These are phyloP conservation scores for Scolopax bukidnonensis DNA, from an alignment of 2,797 vertebrate genomes.

Conservation along the genomic window DNA sequence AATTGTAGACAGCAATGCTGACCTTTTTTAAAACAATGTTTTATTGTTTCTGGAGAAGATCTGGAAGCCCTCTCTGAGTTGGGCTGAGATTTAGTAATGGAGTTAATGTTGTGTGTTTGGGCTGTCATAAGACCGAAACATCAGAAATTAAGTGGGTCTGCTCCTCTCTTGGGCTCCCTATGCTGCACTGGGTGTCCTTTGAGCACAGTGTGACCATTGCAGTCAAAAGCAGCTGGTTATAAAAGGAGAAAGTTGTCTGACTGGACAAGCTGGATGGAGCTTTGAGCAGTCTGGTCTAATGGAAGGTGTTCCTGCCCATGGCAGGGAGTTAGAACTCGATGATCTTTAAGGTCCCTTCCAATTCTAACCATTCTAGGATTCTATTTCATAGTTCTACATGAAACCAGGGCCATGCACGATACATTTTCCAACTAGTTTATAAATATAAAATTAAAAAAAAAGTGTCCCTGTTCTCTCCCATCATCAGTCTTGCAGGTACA, in stretches of 20 bases:
- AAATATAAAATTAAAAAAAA: neutral
- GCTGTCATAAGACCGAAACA: neutral
- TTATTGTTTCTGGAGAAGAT: conserved; percentile 10
- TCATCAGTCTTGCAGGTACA: neutral
- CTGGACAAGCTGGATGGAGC: neutral
- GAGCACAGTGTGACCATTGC: neutral
- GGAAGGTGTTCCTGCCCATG: neutral
- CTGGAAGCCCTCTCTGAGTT: neutral
- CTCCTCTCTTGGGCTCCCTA: neutral
- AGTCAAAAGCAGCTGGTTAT: neutral
- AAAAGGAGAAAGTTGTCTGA: neutral
- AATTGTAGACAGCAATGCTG: neutral
- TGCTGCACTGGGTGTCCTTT: neutral
- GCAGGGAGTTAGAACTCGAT: neutral
- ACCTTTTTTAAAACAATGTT: neutral
- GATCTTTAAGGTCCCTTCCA: neutral
- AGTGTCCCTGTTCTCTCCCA: neutral
- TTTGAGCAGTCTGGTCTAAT: neutral
- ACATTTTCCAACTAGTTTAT: neutral
- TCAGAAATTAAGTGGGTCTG: neutral
- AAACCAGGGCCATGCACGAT: neutral
- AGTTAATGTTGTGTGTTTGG: neutral
- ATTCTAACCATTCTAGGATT: neutral
- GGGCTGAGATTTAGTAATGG: neutral
- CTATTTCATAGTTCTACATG: neutral